Conservation (phyloP, 2,797 vertebrate genomes). For the Lagorchestes hirsutus region DNA sequence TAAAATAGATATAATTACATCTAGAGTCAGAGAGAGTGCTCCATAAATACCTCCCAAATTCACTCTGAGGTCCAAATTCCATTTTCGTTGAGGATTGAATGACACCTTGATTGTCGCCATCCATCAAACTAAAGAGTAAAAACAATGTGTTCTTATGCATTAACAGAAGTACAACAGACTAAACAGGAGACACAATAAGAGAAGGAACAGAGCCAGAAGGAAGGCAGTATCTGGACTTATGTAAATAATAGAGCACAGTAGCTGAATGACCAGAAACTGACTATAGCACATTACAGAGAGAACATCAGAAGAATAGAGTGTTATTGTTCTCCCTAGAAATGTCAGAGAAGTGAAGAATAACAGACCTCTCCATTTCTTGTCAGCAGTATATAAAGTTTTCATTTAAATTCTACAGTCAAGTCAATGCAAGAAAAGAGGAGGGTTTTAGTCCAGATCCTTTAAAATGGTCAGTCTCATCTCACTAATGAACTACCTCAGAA, state of each 20-base stretch:
- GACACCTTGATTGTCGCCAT: constrained; percentile 41
- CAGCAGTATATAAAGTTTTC: constrained; percentile 9
- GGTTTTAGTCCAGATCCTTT: not conserved
- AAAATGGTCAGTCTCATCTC: constrained; percentile 1
- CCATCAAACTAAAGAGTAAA: constrained; percentile 47
- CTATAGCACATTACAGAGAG: not conserved
- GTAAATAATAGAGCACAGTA: not conserved
- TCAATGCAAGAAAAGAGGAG: constrained; percentile 37
- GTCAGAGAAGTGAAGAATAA: constrained; percentile 39
- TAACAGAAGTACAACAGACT: constrained; percentile 44
- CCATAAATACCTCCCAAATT: constrained; percentile 46
- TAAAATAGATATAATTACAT: constrained; percentile 34
- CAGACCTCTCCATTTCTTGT: constrained; percentile 15
- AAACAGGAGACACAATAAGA: constrained; percentile 7
- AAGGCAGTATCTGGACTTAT: constrained; percentile 7
- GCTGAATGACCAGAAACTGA: constrained; percentile 26
- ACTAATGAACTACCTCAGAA: constrained; percentile 26
- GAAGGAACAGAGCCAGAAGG: constrained; percentile 29
- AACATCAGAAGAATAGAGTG: not conserved
- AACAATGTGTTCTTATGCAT: constrained; percentile 12
- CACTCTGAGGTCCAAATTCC: constrained; percentile 7
- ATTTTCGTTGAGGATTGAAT: constrained; percentile 57
- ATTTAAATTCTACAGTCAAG: constrained; percentile 15
- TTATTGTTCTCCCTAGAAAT: constrained; percentile 24
- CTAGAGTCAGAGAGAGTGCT: constrained; percentile 7